Conservation (phyloP, 64 coral and sea anemone species). For the Anthopleura sola region DNA sequence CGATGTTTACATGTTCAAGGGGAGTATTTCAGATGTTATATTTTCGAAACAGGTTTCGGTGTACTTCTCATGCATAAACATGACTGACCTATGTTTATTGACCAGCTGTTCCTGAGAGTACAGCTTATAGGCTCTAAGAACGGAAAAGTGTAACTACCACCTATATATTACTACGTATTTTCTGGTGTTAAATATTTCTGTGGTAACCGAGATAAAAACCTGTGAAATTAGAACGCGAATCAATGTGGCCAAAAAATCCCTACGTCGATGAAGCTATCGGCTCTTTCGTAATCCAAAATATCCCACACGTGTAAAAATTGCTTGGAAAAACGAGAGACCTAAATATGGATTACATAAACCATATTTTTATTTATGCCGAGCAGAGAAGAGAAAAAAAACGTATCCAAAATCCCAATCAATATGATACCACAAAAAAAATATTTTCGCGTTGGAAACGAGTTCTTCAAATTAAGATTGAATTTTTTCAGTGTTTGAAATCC, state of each 20-base stretch:
- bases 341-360: background rate
- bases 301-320: background rate
- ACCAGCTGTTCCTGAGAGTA: background rate
- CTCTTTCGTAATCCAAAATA: background rate
- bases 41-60: background rate
- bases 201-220: background rate
- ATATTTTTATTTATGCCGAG: background rate
- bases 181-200: background rate
- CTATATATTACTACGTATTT: background rate
- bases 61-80: slow-evolving; percentile 9
- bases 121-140: background rate
- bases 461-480: background rate
- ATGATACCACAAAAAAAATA: too few species aligned
- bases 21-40: background rate
- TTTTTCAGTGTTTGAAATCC: background rate
- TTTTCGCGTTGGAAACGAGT: background rate
- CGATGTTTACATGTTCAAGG: background rate
- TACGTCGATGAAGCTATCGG: background rate
- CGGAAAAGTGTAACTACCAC: background rate
- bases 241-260: background rate
- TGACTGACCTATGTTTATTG: background rate
- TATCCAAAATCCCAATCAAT: too few species aligned
- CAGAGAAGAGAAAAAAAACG: too few species aligned
- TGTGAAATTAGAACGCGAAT: background rate
- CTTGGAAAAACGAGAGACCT: background rate